These are phyloP conservation scores for Bathynomus jamesi DNA, from an alignment of 1,140 invertebrate genomes.

Conservation along the genomic window DNA sequence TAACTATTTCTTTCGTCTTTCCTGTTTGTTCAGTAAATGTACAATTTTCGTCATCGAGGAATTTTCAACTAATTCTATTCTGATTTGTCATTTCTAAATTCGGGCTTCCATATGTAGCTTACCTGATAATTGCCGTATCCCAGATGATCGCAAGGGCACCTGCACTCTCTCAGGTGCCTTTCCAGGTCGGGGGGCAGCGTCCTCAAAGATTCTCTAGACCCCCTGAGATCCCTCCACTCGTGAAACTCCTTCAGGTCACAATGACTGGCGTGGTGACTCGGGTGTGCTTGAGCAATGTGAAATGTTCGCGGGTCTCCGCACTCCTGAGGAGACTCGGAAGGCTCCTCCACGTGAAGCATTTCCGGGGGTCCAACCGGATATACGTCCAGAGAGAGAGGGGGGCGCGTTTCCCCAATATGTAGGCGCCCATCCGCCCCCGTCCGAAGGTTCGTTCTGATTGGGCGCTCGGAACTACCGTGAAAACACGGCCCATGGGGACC, in stretches of 20 bases:
- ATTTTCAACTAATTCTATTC: no score
- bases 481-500: slow-evolving; percentile 5
- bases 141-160: slow-evolving; percentile 37
- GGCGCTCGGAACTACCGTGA: slow-evolving; percentile 7
- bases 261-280: slow-evolving; percentile 34
- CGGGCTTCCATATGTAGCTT: no score
- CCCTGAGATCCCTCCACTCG: slow-evolving; percentile 30
- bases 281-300: not conserved
- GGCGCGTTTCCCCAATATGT: not conserved
- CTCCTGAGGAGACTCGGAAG: not conserved
- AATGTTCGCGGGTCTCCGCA: slow-evolving; percentile 6
- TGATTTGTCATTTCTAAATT: no score
- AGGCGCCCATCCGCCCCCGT: not conserved
- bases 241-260: slow-evolving; percentile 35
- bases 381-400: not conserved
- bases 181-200: slow-evolving; percentile 34
- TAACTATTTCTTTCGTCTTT: no score
- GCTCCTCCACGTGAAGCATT: not conserved
- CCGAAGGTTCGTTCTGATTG: not conserved
- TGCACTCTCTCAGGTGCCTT: slow-evolving; percentile 33
- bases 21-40: no score
- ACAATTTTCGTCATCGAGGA: no score
- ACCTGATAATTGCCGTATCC: slow-evolving; percentile 37
- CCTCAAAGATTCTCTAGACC: slow-evolving; percentile 30
- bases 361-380: slow-evolving; percentile 1